Percentiles rank a stretch among this genome's conserved stretches.
Evolutionary conservation across 1,140 invertebrate genomes (phyloP).

Genomic region (Trichomalopsis sarcophagae): DNA sequence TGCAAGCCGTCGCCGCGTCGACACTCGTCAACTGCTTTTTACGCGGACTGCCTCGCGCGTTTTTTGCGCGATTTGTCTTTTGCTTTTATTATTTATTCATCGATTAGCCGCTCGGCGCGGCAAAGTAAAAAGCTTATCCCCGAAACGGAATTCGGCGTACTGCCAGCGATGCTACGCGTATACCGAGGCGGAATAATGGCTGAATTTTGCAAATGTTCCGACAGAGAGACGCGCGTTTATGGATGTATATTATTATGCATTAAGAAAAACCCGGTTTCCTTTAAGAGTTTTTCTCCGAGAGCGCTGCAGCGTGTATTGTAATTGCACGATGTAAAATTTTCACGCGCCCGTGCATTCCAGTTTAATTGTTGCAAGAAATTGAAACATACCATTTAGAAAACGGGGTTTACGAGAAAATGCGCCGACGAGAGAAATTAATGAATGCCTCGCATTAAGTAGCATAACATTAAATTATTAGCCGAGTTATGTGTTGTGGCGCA

Average conservation of each 20-base stretch:
- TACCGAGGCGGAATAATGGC: background rate
- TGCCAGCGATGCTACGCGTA: background rate
- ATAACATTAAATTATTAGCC: conserved; percentile 27
- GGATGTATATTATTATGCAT: conserved; percentile 27
- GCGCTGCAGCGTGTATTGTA: conserved; percentile 18
- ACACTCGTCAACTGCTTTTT: conserved; percentile 15
- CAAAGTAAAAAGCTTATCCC: background rate
- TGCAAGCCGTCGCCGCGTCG: background rate
- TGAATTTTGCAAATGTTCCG: background rate
- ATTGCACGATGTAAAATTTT: conserved; percentile 52
- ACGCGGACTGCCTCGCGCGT: background rate
- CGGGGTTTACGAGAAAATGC: conserved; percentile 47
- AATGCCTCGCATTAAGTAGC: conserved; percentile 42
- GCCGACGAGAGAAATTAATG: conserved; percentile 36
- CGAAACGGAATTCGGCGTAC: conserved; percentile 14
- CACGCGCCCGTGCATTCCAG: conserved; percentile 44
- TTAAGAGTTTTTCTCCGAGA: conserved; percentile 30
- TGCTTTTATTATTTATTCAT: background rate
- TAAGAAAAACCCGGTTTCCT: conserved; percentile 43
- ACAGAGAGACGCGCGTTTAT: background rate
- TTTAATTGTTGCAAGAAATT: conserved; percentile 50
- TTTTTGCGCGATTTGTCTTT: background rate
- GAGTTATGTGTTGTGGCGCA: background rate
- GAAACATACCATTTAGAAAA: conserved; percentile 48
- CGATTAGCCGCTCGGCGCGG: background rate